Evolutionary conservation across 2,113 vertebrate genomes (phyloP).

Genomic region (Octodon degus): DNA sequence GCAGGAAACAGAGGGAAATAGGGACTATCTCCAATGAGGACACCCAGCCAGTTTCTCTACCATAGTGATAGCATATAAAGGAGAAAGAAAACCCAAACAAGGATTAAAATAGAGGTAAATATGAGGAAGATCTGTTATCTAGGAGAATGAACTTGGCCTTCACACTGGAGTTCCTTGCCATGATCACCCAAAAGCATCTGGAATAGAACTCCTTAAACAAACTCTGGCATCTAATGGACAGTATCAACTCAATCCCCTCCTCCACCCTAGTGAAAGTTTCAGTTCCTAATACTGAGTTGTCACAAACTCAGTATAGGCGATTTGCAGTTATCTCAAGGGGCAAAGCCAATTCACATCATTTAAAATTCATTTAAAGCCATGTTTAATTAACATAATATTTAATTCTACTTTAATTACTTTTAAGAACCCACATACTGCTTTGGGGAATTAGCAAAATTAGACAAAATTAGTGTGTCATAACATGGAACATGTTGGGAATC

Average conservation of each 20-base stretch:
- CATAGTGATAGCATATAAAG: background rate
- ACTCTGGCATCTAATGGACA: background rate
- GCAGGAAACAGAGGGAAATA: slow-evolving; percentile 6
- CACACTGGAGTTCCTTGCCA: background rate
- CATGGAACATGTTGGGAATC: slow-evolving; percentile 69
- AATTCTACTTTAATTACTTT: slow-evolving; percentile 80
- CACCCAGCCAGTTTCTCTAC: background rate
- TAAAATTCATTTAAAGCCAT: slow-evolving; percentile 77
- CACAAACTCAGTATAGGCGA: slow-evolving; percentile 68
- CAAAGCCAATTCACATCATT: slow-evolving; percentile 68
- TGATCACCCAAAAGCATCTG: background rate
- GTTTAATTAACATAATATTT: slow-evolving; percentile 79
- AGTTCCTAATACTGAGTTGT: slow-evolving; percentile 52
- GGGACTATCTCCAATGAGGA: background rate
- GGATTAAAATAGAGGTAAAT: slow-evolving; percentile 8
- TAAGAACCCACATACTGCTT: slow-evolving; percentile 76
- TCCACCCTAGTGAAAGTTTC: slow-evolving; percentile 45
- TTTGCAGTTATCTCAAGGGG: slow-evolving; percentile 69
- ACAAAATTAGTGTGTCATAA: slow-evolving; percentile 76
- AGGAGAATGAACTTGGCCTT: background rate
- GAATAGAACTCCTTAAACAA: background rate
- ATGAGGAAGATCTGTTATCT: background rate
- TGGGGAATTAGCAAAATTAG: slow-evolving; percentile 78
- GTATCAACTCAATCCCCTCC: slow-evolving; percentile 2
- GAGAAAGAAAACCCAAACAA: background rate